Percentiles rank a stretch among this genome's conserved stretches.
These are phyloP conservation scores for Oasisia sp. DNA, from an alignment of 2,888 invertebrate genomes.

Conservation along the genomic window DNA sequence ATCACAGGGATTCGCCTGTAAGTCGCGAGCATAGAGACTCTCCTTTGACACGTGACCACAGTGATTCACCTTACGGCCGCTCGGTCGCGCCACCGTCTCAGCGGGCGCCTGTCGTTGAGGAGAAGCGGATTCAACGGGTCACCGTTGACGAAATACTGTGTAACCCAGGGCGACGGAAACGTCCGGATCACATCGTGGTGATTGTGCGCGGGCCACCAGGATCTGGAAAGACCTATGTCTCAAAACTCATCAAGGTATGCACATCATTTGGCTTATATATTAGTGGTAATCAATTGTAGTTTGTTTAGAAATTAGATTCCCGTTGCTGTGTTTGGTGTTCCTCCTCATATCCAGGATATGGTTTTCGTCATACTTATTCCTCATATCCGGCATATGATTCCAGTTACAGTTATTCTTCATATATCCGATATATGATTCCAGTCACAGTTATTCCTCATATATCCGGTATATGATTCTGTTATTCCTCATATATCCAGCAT, in stretches of 20 bases:
- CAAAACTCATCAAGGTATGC: conserved; percentile 61
- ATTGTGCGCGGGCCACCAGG: conserved; percentile 93
- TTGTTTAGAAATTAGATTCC: no score
- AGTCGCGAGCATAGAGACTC: neutral
- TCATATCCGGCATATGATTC: no score
- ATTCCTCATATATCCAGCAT: no score
- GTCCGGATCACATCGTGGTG: conserved; percentile 84
- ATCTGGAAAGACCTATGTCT: conserved; percentile 86
- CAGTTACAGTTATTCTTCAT: no score
- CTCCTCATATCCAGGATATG: no score
- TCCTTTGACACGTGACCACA: neutral
- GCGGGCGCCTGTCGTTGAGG: neutral
- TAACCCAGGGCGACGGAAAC: conserved; percentile 80
- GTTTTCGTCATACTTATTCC: no score
- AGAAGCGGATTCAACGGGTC: neutral
- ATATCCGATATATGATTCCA: no score
- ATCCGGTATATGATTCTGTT: no score
- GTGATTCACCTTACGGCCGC: neutral
- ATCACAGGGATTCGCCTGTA: conserved; percentile 22
- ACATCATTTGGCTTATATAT: neutral
- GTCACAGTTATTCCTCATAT: no score
- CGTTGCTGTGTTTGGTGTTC: no score
- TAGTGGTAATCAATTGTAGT: no score
- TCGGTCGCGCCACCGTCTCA: neutral
- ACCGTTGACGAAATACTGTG: conserved; percentile 84